Percentiles rank a stretch among this genome's conserved stretches.
phyloP scores from a whole-genome alignment of 2,888 invertebrate genomes.

The Idaea aversata region DNA sequence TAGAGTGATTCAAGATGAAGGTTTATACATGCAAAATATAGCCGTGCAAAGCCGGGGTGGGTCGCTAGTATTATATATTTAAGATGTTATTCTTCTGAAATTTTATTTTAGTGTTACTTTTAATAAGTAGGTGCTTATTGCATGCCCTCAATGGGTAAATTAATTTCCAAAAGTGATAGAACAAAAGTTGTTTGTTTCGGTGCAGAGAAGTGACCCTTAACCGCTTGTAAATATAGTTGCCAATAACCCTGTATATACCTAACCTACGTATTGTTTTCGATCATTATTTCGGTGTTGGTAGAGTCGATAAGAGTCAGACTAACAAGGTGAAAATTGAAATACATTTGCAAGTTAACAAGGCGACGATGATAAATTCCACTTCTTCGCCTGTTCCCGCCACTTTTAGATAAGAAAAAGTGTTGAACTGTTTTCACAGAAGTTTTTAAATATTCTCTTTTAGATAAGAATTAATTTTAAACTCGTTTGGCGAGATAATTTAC shows the following conservation, averaged over 20 bases:
- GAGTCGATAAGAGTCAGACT: conserved; percentile 43
- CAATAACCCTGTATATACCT: neutral
- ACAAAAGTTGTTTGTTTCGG: too few species aligned
- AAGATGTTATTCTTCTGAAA: too few species aligned
- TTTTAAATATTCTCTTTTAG: conserved; percentile 14
- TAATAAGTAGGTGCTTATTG: too few species aligned
- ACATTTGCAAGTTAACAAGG: conserved; percentile 67
- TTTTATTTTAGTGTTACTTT: too few species aligned
- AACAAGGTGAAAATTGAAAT: conserved; percentile 60
- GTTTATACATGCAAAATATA: too few species aligned
- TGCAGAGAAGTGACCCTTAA: too few species aligned
- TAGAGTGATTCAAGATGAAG: too few species aligned
- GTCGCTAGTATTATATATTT: too few species aligned
- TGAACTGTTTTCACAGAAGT: conserved; percentile 28
- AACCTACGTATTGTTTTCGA: conserved; percentile 16
- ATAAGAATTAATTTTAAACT: conserved; percentile 5
- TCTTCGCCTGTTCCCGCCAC: conserved; percentile 33
- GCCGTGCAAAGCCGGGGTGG: too few species aligned
- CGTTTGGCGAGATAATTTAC: neutral
- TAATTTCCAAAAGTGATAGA: too few species aligned
- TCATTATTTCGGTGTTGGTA: conserved; percentile 2
- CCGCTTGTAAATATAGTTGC: too few species aligned
- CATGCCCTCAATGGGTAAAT: too few species aligned
- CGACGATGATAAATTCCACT: conserved; percentile 54
- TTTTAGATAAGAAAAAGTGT: conserved; percentile 41